Base-by-base conservation (phyloP, 2,113 vertebrate genomes). In the Egretta garzetta region DNA sequence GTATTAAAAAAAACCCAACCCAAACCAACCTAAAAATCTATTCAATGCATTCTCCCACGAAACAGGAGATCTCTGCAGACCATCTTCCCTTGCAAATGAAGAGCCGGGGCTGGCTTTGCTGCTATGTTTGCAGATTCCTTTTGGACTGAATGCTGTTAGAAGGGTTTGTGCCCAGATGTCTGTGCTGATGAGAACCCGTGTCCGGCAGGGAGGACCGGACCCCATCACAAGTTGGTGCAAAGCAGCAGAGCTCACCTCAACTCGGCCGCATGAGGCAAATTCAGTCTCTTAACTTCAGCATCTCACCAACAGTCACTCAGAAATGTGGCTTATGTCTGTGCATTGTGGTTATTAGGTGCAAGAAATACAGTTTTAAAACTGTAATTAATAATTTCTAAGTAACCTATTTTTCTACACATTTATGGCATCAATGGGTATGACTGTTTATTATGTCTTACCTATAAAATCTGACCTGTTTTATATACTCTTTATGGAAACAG, bases 391-490 rank as follows among this genome's bases (percentile, higher is more conserved):
- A 98, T 97, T 98, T 86, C 96, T 83, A 93, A 96, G 98, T 96
- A 98, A 98, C 88, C 80, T 95, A 60, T 87, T 96, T 96, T 95
- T 96, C 95, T 93, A 70, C 80, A 80, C 95, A 77, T 97, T 97
- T 97, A 97, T 97, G 92, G 89, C 95, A 98, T 98, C 96, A 96
- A 35, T 88, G 90, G 91, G 67, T 97, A 96, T 95, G 92, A 97
- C 97, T 96, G 93, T 97, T 98, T 97, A 98, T 97, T 96, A 97
- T 96, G 96, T 96, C 96, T 98, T 97, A 95, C 97, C 96, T 97
- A 96, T 98, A 98, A 98, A 98, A 97, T 93, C 95, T 95, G 97
- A 97, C 96, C 97, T 97, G 82, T 94, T 98, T 98, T 98, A 98
- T 97, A 96, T 97, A 98, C 96, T 97, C 97, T 97, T 98, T 98